These are phyloP conservation scores for Potamarius usumacintae DNA, from an alignment of 2,113 vertebrate species.

Conservation along the genomic window DNA sequence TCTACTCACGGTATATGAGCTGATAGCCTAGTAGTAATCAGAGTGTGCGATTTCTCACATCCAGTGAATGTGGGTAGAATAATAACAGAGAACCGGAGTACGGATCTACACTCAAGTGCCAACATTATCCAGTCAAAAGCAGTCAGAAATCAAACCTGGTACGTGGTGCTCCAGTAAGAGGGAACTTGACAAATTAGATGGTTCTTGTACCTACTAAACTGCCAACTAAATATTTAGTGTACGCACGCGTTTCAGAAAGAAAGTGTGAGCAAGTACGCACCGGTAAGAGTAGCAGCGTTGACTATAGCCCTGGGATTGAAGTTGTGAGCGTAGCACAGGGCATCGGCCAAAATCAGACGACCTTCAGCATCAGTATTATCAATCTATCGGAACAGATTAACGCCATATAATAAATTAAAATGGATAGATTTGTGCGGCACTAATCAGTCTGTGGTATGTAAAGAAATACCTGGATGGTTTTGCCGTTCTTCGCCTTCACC, in stretches of 20 bases:
- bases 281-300: slow-evolving; percentile 92
- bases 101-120: background rate
- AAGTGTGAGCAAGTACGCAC: slow-evolving; percentile 61
- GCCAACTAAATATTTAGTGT: background rate
- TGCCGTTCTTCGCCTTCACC: slow-evolving; percentile 84
- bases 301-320: slow-evolving; percentile 87
- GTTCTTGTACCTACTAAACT: background rate
- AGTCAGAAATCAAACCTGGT: background rate
- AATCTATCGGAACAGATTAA: slow-evolving; percentile 72
- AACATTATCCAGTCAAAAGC: background rate
- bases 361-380: slow-evolving; percentile 97
- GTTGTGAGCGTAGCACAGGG: slow-evolving; percentile 88
- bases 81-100: background rate
- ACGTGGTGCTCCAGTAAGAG: background rate
- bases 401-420: background rate
- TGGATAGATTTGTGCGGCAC: background rate
- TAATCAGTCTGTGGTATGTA: background rate
- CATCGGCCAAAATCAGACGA: slow-evolving; percentile 88
- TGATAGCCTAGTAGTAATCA: too few species aligned
- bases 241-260: background rate
- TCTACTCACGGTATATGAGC: too few species aligned
- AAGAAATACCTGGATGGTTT: slow-evolving; percentile 91
- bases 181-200: background rate
- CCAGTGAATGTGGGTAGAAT: too few species aligned
- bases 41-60: too few species aligned